A percentile compares a stretch with the other conserved stretches of the same genome.
These are phyloP conservation scores for Rhodinocichla rosea DNA, from an alignment of 2,113 vertebrate species.

Conservation along the genomic window DNA sequence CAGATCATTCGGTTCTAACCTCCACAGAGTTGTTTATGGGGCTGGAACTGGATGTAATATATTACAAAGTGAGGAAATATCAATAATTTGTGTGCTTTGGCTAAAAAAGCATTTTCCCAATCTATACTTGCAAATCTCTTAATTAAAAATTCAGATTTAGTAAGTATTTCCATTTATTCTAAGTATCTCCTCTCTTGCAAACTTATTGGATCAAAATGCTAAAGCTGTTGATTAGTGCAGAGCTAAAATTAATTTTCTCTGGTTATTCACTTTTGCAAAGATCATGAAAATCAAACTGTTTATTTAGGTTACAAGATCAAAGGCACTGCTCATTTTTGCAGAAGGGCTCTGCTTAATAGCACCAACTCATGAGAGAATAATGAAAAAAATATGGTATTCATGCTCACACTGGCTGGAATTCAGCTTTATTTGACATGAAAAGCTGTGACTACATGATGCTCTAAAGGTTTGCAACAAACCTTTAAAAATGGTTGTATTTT, in stretches of 20 bases:
- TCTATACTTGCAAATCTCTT: neutral
- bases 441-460: neutral
- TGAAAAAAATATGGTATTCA: neutral
- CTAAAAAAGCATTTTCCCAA: neutral
- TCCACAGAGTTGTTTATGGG: neutral
- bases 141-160: neutral
- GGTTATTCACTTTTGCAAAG: neutral
- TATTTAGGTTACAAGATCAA: neutral
- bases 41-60: neutral
- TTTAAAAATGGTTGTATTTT: neutral
- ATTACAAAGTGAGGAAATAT: neutral
- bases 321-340: neutral
- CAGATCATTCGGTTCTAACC: neutral
- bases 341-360: neutral
- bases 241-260: neutral
- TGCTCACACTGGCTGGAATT: neutral
- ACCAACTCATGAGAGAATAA: neutral
- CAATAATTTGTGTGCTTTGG: neutral
- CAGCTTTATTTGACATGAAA: neutral
- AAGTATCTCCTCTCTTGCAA: neutral
- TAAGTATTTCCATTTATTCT: neutral
- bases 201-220: neutral
- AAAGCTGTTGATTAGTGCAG: neutral
- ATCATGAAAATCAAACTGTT: neutral
- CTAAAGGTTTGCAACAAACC: neutral